Conservation (phyloP, 1,140 invertebrate species). For the Rhizoglyphus robini region DNA sequence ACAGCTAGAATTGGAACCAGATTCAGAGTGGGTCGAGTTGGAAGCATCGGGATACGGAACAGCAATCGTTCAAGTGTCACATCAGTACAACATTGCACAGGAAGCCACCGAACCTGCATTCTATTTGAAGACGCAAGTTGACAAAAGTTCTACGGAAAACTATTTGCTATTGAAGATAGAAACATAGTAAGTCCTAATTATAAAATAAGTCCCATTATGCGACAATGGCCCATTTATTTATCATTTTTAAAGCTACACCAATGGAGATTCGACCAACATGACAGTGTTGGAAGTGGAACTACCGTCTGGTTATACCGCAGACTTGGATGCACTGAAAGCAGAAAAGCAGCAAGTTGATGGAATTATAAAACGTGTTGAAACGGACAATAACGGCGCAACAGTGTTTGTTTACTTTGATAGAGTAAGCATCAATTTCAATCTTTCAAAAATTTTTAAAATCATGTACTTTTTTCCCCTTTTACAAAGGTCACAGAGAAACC, state of each 20-base stretch:
- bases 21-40: conserved; percentile 41
- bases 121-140: conserved; percentile 68
- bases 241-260: conserved; percentile 17
- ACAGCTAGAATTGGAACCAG: conserved; percentile 42
- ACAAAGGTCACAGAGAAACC: no score
- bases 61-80: no score
- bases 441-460: no score
- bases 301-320: no score
- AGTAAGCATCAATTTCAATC: conserved; percentile 29
- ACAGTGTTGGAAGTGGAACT: no score
- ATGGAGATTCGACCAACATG: no score
- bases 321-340: conserved; percentile 52
- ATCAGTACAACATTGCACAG: conserved; percentile 71
- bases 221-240: background rate
- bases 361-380: no score
- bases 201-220: no score
- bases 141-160: no score
- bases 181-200: conserved; percentile 38
- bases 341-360: conserved; percentile 53
- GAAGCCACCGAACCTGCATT: conserved; percentile 77
- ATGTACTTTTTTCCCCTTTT: no score
- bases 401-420: conserved; percentile 70
- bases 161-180: conserved; percentile 74
- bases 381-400: conserved; percentile 54
- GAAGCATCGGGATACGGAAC: no score